Evolutionary conservation across 2,888 invertebrate genomes (phyloP).

Genomic region (Polymixis lichenea): DNA sequence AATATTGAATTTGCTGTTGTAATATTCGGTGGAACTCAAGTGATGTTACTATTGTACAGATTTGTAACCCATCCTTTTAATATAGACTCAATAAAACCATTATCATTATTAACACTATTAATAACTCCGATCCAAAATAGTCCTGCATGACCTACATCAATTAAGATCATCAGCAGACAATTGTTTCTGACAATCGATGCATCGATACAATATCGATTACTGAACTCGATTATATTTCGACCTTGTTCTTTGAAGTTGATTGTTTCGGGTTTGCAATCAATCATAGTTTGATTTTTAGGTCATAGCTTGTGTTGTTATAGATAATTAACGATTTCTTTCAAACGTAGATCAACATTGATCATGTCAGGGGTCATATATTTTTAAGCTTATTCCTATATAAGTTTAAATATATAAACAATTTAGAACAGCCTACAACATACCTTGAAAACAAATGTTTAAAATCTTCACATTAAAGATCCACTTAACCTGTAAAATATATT

Average conservation of each 20-base stretch:
- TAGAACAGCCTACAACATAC: background rate
- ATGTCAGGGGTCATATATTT: no score
- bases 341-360: slow-evolving; percentile 11
- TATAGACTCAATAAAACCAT: background rate
- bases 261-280: slow-evolving; percentile 75
- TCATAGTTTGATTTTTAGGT: slow-evolving; percentile 64
- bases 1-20: no score
- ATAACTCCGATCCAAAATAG: slow-evolving; percentile 30
- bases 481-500: background rate
- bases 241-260: slow-evolving; percentile 75
- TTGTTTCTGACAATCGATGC: slow-evolving; percentile 68
- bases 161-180: slow-evolving; percentile 74
- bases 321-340: slow-evolving; percentile 32
- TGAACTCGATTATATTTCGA: slow-evolving; percentile 69
- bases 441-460: background rate
- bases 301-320: slow-evolving; percentile 19
- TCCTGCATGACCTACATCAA: slow-evolving; percentile 76
- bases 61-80: background rate
- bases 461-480: background rate
- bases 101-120: slow-evolving; percentile 23
- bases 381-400: no score
- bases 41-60: no score
- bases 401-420: background rate
- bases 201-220: slow-evolving; percentile 69
- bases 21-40: no score